Base-by-base conservation (phyloP, 2,888 invertebrate species). In the Drosophila paranaensis region DNA sequence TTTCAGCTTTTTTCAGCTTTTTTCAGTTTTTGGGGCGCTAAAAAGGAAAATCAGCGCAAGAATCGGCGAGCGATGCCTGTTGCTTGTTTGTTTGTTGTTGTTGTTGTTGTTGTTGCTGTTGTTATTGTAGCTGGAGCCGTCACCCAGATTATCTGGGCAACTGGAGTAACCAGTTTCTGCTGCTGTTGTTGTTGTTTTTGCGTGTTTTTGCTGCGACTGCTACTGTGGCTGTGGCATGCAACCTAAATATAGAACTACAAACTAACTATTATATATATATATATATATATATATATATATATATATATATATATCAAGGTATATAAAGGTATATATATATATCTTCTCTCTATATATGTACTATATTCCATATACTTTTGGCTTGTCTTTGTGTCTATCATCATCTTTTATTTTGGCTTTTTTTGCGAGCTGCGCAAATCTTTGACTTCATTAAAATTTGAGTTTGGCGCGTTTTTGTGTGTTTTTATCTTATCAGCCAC, bases 81-180 rank as follows among this genome's bases (percentile, higher is more conserved):
- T 69, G 45, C 43, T 50, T 62, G 53, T 40, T 35, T 62, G 42
- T 43, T 64, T 55, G 58, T 50, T n/a, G n/a, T n/a, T n/a, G n/a
- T n/a, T n/a, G n/a, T 63, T 25, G 50, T 54, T 69, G 69, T 37
- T 71, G 73, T 61, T 57, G 60, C 37, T 74, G 60, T 60, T 77
- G 66, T 58, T 77, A 70, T 66, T 72, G 73, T 56, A 67, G 71
- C 65, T 72, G 80, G 72, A 74, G 85, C 76, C 83, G 92, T 92
- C 91, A 91, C 92, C 92, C 91, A 91, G 91, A 91, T 91, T 91
- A 91, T 91, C 91, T 88, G 90, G 87, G 76, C 86, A 92, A 91
- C 91, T 91, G 91, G 91, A 90, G 90, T 90, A 91, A 91, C 91
- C 90, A 91, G 91, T 91, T 91, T 90, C 45, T 57, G 9, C 25